Conservation (phyloP, 2,797 vertebrate genomes). For the Xenopus petersii region DNA sequence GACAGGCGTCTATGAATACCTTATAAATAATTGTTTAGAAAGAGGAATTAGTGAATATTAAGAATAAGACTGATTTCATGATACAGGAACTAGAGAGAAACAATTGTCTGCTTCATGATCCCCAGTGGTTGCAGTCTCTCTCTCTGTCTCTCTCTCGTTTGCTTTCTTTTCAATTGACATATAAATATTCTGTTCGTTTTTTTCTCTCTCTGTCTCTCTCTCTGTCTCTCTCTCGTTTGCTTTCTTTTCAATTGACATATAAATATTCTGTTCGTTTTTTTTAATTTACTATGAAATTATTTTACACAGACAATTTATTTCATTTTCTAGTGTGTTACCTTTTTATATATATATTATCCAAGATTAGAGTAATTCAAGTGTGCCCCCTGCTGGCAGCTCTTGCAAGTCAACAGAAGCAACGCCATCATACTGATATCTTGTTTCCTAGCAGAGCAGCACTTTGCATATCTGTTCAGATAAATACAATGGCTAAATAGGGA, state of each 20-base stretch:
- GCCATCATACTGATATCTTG: no score
- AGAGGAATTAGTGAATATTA: no score
- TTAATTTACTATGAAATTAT: constrained; percentile 37
- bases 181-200: constrained; percentile 8
- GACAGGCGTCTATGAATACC: not conserved
- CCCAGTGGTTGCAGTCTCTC: constrained; percentile 5
- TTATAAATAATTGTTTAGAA: not conserved
- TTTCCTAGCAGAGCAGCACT: no score
- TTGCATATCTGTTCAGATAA: not conserved
- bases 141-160: not conserved
- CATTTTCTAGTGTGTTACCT: constrained; percentile 15
- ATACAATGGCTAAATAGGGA: no score
- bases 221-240: not conserved
- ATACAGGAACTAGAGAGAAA: not conserved
- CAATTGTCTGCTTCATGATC: not conserved
- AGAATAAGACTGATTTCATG: no score
- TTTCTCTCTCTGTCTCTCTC: not conserved
- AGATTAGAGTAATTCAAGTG: no score
- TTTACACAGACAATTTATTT: constrained; percentile 31
- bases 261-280: constrained; percentile 12
- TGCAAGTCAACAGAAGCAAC: not conserved
- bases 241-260: constrained; percentile 18
- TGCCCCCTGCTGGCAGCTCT: constrained; percentile 23
- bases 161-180: constrained; percentile 17
- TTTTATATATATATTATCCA: not conserved